Evolutionary conservation across 1,140 invertebrate species (phyloP).

Genomic region (Mya arenaria): DNA sequence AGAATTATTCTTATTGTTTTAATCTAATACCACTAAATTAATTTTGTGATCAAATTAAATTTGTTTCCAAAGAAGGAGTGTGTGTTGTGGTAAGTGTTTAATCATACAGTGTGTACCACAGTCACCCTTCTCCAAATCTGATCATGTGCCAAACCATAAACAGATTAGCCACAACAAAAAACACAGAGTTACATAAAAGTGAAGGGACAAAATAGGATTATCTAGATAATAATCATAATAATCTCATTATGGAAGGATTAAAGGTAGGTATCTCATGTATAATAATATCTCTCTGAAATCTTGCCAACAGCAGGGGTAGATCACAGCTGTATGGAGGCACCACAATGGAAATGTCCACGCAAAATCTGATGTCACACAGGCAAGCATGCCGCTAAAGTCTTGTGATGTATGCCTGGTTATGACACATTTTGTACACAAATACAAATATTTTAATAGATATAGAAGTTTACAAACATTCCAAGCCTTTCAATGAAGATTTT

Average conservation of each 20-base stretch:
- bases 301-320: neutral
- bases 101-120: neutral
- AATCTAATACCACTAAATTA: neutral
- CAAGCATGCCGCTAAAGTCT: neutral
- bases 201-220: slow-evolving; percentile 14
- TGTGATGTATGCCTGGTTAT: no score
- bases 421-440: neutral
- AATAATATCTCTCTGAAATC: neutral
- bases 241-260: slow-evolving; percentile 36
- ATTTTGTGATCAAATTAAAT: neutral
- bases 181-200: slow-evolving; percentile 1
- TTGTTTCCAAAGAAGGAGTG: neutral
- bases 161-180: neutral
- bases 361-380: neutral
- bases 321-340: neutral
- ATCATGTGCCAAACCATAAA: neutral
- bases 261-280: neutral
- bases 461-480: no score
- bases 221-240: slow-evolving; percentile 9
- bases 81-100: neutral
- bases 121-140: neutral
- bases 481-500: no score
- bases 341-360: neutral
- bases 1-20: no score
- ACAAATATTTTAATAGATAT: no score